A percentile compares a stretch with the other conserved stretches of the same genome.
These are phyloP conservation scores for Amphiprion percula DNA, from an alignment of 2,113 vertebrate species.

Conservation along the genomic window DNA sequence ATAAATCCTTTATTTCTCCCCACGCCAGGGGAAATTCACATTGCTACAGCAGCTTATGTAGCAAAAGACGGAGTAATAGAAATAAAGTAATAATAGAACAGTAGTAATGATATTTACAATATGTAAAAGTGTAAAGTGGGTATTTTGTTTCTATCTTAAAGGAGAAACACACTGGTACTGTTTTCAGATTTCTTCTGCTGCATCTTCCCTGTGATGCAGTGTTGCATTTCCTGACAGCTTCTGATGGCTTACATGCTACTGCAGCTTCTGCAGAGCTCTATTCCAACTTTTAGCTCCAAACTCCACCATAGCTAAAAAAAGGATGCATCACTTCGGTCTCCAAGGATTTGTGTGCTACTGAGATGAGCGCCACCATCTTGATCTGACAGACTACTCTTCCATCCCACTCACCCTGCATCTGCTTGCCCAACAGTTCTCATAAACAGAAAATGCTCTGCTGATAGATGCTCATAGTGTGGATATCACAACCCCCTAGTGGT, in stretches of 20 bases:
- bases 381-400: slow-evolving; percentile 55
- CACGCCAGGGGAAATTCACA: too few relatives aligned
- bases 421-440: slow-evolving; percentile 23
- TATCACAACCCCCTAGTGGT: slow-evolving; percentile 54
- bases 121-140: too few relatives aligned
- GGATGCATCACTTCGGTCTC: slow-evolving; percentile 42
- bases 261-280: slow-evolving; percentile 11
- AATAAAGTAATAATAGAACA: too few relatives aligned
- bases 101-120: too few relatives aligned
- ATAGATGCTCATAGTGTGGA: slow-evolving; percentile 16
- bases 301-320: slow-evolving; percentile 43
- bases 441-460: slow-evolving; percentile 7
- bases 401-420: slow-evolving; percentile 51
- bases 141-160: too few relatives aligned
- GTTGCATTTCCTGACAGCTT: slow-evolving; percentile 2
- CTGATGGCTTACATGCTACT: slow-evolving; percentile 13
- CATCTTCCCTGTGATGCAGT: neutral
- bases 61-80: too few relatives aligned
- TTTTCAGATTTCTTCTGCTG: neutral
- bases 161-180: neutral
- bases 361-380: slow-evolving; percentile 44
- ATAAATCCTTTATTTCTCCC: too few relatives aligned
- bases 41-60: too few relatives aligned
- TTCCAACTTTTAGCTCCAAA: slow-evolving; percentile 29
- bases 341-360: slow-evolving; percentile 45